Conservation (phyloP, 2,888 invertebrate genomes). For the Sicus ferrugineus region DNA sequence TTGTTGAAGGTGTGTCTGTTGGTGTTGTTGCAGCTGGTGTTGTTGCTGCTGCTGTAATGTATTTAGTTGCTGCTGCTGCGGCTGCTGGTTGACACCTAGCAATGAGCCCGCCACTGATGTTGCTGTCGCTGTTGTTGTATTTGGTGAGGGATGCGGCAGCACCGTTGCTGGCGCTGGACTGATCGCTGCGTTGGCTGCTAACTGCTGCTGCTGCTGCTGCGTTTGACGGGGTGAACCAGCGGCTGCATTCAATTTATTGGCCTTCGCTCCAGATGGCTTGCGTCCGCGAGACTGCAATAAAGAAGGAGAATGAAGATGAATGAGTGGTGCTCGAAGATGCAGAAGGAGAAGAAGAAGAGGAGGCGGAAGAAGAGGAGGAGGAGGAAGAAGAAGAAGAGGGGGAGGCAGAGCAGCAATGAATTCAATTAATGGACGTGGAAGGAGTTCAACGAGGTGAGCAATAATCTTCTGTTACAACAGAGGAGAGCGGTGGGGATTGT, state of each 20-base stretch:
- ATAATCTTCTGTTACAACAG: neutral
- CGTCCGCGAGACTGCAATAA: slow-evolving; percentile 59
- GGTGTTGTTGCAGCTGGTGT: slow-evolving; percentile 46
- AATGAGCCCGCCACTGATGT: slow-evolving; percentile 42
- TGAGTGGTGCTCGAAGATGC: neutral
- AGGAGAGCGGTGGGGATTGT: neutral
- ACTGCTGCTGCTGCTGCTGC: slow-evolving; percentile 25
- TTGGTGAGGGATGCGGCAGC: slow-evolving; percentile 61
- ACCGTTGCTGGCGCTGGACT: slow-evolving; percentile 58
- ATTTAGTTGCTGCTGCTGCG: slow-evolving; percentile 49
- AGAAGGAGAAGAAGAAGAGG: slow-evolving; percentile 28
- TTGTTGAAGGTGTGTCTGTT: slow-evolving; percentile 49
- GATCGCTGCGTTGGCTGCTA: slow-evolving; percentile 47
- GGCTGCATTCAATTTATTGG: slow-evolving; percentile 60
- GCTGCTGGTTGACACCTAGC: slow-evolving; percentile 44
- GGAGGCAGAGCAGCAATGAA: slow-evolving; percentile 33
- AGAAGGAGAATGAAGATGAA: slow-evolving; percentile 27
- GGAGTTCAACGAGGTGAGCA: slow-evolving; percentile 12
- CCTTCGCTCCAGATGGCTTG: slow-evolving; percentile 58
- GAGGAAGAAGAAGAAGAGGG: slow-evolving; percentile 27
- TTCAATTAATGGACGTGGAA: slow-evolving; percentile 36
- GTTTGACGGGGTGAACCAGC: slow-evolving; percentile 55
- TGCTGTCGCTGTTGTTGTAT: slow-evolving; percentile 54
- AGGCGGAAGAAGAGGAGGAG: slow-evolving; percentile 14
- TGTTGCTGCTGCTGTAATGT: slow-evolving; percentile 46